Conservation (phyloP, 2,888 invertebrate species). For the Leptopterna dolabrata region DNA sequence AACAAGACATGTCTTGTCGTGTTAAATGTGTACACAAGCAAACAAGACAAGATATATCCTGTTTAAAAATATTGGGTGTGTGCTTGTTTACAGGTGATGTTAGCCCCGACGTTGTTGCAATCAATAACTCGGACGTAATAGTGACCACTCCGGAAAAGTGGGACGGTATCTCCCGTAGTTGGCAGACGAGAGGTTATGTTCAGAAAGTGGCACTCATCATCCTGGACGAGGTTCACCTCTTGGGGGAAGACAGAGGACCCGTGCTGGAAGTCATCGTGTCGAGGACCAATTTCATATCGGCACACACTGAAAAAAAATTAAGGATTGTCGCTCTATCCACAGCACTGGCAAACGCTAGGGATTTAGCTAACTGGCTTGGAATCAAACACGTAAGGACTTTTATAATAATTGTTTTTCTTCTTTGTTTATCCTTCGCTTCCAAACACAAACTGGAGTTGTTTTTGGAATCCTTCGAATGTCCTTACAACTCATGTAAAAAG, state of each 20-base stretch:
- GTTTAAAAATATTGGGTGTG: too few species aligned
- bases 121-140: slow-evolving; percentile 88
- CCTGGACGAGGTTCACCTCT: slow-evolving; percentile 97
- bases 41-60: too few species aligned
- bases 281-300: slow-evolving; percentile 94
- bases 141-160: slow-evolving; percentile 99
- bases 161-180: slow-evolving; percentile 98
- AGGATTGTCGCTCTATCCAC: slow-evolving; percentile 96
- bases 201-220: slow-evolving; percentile 90
- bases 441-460: too few species aligned
- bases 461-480: too few species aligned
- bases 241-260: slow-evolving; percentile 91
- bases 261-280: slow-evolving; percentile 98
- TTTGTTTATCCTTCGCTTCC: too few species aligned
- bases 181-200: slow-evolving; percentile 97
- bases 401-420: neutral
- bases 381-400: slow-evolving; percentile 71
- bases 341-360: slow-evolving; percentile 96
- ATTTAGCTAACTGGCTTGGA: slow-evolving; percentile 95
- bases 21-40: too few species aligned
- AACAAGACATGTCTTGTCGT: too few species aligned
- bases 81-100: slow-evolving; percentile 69
- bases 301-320: slow-evolving; percentile 84
- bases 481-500: too few species aligned
- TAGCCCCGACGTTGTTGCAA: slow-evolving; percentile 86